Percentiles rank a stretch among this genome's conserved stretches.
phyloP scores from a whole-genome alignment of 2,797 vertebrate genomes.

The Cichlasoma orientale region DNA sequence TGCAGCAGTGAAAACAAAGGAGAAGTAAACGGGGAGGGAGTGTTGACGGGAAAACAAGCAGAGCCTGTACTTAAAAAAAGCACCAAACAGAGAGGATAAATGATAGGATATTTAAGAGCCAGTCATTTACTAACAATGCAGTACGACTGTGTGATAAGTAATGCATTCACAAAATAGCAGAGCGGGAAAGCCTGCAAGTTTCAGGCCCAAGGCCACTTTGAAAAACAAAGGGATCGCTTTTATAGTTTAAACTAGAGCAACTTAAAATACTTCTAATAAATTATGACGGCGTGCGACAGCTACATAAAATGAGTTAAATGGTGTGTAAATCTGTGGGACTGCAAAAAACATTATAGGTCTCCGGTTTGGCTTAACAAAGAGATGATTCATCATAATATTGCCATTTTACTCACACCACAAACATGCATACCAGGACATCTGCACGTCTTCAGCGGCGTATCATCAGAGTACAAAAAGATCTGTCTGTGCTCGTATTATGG shows the following conservation, averaged over 20 bases:
- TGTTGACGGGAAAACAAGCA: constrained; percentile 32
- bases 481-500: not conserved
- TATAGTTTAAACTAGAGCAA: not conserved
- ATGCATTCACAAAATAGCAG: not conserved
- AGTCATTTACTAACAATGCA: not conserved
- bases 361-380: not conserved
- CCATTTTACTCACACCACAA: not conserved
- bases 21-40: not conserved
- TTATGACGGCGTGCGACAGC: not conserved
- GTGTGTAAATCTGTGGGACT: not conserved
- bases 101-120: not conserved
- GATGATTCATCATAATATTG: not conserved
- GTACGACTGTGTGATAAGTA: not conserved
- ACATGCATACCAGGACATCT: not conserved
- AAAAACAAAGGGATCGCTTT: not conserved
- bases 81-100: not conserved
- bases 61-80: not conserved
- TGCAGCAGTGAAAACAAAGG: constrained; percentile 34
- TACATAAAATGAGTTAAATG: not conserved
- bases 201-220: not conserved
- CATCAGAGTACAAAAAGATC: not conserved
- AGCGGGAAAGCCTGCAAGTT: not conserved
- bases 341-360: not conserved
- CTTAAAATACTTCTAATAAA: not conserved
- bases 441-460: not conserved